Evolutionary conservation across 1,140 invertebrate genomes (phyloP).

Genomic region (Physella acuta): DNA sequence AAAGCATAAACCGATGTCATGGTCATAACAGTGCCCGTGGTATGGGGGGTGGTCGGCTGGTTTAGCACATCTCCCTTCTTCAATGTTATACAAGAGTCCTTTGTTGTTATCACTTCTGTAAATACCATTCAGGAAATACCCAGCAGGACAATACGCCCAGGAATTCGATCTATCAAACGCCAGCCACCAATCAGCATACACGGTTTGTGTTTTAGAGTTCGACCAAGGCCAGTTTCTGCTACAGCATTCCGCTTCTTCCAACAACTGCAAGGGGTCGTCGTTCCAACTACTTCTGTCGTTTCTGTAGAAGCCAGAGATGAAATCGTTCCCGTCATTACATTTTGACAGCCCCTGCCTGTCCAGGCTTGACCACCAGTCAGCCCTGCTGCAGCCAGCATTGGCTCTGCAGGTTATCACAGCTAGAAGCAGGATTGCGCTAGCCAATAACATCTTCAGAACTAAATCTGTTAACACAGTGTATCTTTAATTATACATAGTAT

Average conservation of each 20-base stretch:
- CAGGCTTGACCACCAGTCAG: neutral
- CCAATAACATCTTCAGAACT: no score
- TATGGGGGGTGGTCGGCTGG: neutral
- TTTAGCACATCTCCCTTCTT: neutral
- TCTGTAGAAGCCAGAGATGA: neutral
- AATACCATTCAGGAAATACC: constrained; percentile 6
- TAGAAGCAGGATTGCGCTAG: neutral
- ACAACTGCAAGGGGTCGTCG: neutral
- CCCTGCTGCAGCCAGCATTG: neutral
- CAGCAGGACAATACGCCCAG: neutral
- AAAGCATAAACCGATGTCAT: neutral
- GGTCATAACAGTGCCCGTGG: neutral
- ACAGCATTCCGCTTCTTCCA: constrained; percentile 5
- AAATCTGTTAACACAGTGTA: no score
- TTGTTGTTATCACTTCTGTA: neutral
- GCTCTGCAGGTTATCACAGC: neutral
- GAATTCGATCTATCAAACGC: neutral
- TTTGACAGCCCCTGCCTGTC: neutral
- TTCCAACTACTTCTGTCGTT: neutral
- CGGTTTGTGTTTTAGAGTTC: neutral
- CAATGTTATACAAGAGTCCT: neutral
- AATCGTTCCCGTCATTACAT: neutral
- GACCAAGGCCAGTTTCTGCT: neutral
- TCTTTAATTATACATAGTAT: no score
- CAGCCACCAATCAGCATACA: neutral